Percentiles rank a stretch among this genome's conserved stretches.
These are phyloP conservation scores for Netelia virgata DNA, from an alignment of 2,888 invertebrate genomes.

Conservation along the genomic window DNA sequence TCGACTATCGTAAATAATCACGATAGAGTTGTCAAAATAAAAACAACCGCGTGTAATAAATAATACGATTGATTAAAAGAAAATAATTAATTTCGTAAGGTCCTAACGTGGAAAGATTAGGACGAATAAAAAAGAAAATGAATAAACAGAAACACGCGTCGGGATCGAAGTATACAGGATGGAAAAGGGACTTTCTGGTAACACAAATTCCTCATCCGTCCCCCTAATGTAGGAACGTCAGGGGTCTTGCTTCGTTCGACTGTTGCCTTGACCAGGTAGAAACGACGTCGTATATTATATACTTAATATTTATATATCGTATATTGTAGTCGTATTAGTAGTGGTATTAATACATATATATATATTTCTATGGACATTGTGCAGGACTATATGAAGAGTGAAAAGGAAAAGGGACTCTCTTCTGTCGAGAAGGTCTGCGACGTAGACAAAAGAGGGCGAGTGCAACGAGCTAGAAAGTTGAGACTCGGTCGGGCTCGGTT, in stretches of 20 bases:
- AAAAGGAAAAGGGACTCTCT: constrained; percentile 55
- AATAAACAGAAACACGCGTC: background rate
- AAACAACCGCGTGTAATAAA: background rate
- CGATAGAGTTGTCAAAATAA: background rate
- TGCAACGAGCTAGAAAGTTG: constrained; percentile 83
- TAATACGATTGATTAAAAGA: background rate
- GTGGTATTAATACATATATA: constrained; percentile 4
- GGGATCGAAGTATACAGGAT: background rate
- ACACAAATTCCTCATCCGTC: constrained; percentile 17
- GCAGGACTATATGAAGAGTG: constrained; percentile 31
- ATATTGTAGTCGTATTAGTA: constrained; percentile 1
- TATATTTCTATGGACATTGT: constrained; percentile 12
- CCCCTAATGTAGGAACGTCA: background rate
- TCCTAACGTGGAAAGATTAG: background rate
- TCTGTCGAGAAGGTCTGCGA: constrained; percentile 41
- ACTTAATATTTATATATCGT: constrained; percentile 5
- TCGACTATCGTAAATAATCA: background rate
- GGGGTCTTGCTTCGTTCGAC: constrained; percentile 30
- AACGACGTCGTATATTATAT: constrained; percentile 22
- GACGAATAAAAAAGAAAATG: background rate
- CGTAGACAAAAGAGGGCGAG: constrained; percentile 77
- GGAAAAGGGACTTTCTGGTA: background rate
- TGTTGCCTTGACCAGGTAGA: constrained; percentile 36
- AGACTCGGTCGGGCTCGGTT: constrained; percentile 72
- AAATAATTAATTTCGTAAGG: background rate